Conservation (phyloP, 2,797 vertebrate genomes). For the Galagoides demidoff region DNA sequence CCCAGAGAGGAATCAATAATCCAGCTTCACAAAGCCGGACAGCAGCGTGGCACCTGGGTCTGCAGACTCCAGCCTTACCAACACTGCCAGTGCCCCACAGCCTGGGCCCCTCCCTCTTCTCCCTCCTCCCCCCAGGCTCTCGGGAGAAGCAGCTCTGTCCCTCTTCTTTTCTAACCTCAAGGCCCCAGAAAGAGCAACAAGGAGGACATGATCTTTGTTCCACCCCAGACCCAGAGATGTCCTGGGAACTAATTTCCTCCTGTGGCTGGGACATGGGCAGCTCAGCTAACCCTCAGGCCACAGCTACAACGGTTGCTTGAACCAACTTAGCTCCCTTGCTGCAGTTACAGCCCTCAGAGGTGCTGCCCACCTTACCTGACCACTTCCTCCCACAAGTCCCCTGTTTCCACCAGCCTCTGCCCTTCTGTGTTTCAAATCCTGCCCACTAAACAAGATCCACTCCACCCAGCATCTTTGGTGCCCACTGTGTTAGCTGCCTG, state of each 20-base stretch:
- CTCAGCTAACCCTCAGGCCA: background rate
- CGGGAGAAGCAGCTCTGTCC: background rate
- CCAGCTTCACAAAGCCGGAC: background rate
- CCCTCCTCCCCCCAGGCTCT: background rate
- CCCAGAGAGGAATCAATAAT: background rate
- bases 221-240: background rate
- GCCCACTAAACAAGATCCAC: background rate
- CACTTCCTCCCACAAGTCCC: background rate
- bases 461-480: background rate
- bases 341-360: background rate
- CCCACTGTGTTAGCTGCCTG: background rate
- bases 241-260: slow-evolving; percentile 33
- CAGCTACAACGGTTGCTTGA: background rate
- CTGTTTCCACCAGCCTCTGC: background rate
- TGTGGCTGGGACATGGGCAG: background rate
- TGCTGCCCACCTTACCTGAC: background rate
- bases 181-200: slow-evolving; percentile 31
- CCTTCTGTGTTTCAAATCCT: slow-evolving; percentile 6
- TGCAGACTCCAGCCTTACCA: rapidly evolving
- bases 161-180: slow-evolving; percentile 49
- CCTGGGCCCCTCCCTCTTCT: background rate
- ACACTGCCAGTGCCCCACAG: no score
- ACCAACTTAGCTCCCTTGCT: background rate
- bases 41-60: background rate
- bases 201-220: background rate